Base-by-base conservation (phyloP, 2,797 vertebrate species). In the Halcyon badia region DNA sequence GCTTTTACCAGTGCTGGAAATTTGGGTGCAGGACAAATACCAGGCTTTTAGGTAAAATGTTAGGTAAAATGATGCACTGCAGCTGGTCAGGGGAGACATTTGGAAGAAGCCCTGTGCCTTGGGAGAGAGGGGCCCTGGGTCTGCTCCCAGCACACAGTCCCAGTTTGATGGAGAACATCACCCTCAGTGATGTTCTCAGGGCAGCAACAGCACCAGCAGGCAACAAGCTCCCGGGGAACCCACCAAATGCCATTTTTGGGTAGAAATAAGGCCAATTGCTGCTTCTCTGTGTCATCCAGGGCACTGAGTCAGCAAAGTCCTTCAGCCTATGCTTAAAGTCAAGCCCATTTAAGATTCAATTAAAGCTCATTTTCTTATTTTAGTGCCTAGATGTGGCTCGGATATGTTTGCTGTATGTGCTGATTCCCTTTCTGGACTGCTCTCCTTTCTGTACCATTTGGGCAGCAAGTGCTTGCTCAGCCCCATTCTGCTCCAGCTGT, bases 51-150 rank as follows among this genome's bases (percentile, higher is more conserved):
- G 79, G 25, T 10, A 58, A 66, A 13, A 2, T 35, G n/a, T 42
- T 83, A 16, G 46, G 35, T 35, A 35, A 35, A 35, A 35, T 1
- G 1, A 1, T 51, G 44, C 52, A 6, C 14, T 70, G 42, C 7
- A 60, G n/a, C 25, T 0, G 0, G 12, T 30, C 54, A 35, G 4
- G 7, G 28, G 60, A 73, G 73, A 10, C 5, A 16, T 33, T 83
- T 12, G 58, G 78, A 66, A 61, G n/a, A 0, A 77, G 35, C 5
- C 21, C 41, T 0, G 0, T 20, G 20, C 3, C 17, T 8, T 21
- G 11, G 42, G 42, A 71, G 28, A 69, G 39, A 25, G 14, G 37
- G 24, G 5, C 8, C 6, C 24, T 10, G 9, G 56, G 37, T 54
- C 48, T 39, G 58, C 41, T 52, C 37, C 49, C 42, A 4, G 68